phyloP scores from a whole-genome alignment of 1,140 invertebrate genomes.

The Orius insidiosus region DNA sequence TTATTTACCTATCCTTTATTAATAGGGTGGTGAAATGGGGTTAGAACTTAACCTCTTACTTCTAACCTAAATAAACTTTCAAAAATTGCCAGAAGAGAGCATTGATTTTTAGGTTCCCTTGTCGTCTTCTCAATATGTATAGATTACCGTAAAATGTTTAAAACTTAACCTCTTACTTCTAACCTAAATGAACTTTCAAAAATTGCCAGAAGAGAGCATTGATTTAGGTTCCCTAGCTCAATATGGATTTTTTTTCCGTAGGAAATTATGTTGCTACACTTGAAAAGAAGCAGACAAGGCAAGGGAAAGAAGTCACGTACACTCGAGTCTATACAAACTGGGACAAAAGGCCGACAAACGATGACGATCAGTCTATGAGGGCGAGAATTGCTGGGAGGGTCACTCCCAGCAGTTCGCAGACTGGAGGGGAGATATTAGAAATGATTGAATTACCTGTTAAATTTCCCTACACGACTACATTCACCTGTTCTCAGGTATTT shows the following conservation, averaged over 20 bases:
- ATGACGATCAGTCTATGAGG: conserved; percentile 38
- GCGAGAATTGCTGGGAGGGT: conserved; percentile 50
- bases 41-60: too few species aligned
- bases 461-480: conserved; percentile 30
- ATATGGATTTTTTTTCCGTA: conserved; percentile 21
- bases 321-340: conserved; percentile 47
- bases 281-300: conserved; percentile 37
- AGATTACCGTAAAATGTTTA: too few species aligned
- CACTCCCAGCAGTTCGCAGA: conserved; percentile 32
- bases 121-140: too few species aligned
- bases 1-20: too few species aligned
- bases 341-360: conserved; percentile 27
- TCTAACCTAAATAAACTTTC: too few species aligned
- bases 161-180: too few species aligned
- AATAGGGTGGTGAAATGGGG: too few species aligned
- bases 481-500: conserved; percentile 42
- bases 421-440: conserved; percentile 28
- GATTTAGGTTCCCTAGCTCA: too few species aligned
- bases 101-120: too few species aligned
- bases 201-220: too few species aligned
- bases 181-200: too few species aligned
- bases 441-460: conserved; percentile 49
- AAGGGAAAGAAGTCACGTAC: conserved; percentile 35
- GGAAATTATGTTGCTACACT: conserved; percentile 42
- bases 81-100: too few species aligned